phyloP scores from a whole-genome alignment of 2,888 invertebrate genomes.

The Frankliniella fusca region DNA sequence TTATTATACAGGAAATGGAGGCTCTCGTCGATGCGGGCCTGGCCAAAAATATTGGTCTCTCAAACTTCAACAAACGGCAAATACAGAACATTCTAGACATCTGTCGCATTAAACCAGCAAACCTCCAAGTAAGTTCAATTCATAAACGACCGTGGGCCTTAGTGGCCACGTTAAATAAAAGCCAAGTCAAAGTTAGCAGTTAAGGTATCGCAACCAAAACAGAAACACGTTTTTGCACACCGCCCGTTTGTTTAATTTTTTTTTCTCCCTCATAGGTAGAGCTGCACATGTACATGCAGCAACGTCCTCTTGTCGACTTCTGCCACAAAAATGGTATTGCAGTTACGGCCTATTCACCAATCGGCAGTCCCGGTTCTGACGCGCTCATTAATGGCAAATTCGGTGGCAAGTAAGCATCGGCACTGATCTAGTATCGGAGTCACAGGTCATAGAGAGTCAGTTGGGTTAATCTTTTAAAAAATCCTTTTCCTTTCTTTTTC shows the following conservation, averaged over 20 bases:
- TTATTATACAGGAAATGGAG: constrained; percentile 42
- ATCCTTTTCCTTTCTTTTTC: too few relatives aligned
- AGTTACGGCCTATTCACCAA: constrained; percentile 28
- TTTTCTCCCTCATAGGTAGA: constrained; percentile 44
- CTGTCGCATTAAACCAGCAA: constrained; percentile 45
- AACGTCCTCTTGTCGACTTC: constrained; percentile 44
- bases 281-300: constrained; percentile 48
- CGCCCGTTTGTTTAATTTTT: too few relatives aligned
- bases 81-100: constrained; percentile 45
- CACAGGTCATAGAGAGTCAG: too few relatives aligned
- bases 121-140: constrained; percentile 37
- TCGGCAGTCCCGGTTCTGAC: constrained; percentile 28
- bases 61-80: constrained; percentile 48
- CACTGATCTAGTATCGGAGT: too few relatives aligned
- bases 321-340: constrained; percentile 42
- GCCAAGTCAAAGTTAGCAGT: too few relatives aligned
- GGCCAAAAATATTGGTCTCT: constrained; percentile 47
- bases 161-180: too few relatives aligned
- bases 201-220: too few relatives aligned
- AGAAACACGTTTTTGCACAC: too few relatives aligned
- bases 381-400: background rate
- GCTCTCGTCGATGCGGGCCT: constrained; percentile 44
- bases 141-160: too few relatives aligned
- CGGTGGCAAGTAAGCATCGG: constrained; percentile 21
- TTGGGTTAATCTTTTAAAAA: too few relatives aligned